Base-by-base conservation (phyloP, 2,113 vertebrate genomes). In the Pseudopipra pipra region DNA sequence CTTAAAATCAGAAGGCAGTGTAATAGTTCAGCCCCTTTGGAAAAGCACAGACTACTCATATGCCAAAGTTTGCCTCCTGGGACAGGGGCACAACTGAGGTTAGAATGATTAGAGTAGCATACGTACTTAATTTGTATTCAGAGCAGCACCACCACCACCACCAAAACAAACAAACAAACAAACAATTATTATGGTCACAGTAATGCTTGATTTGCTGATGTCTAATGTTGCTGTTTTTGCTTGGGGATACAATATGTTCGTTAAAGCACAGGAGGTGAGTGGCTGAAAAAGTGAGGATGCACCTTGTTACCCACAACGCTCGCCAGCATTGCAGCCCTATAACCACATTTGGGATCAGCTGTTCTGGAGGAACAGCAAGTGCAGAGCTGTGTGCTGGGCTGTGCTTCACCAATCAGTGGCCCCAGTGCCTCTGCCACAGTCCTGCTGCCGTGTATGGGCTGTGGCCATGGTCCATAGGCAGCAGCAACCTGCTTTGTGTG, bases 21-120 rank as follows among this genome's bases (percentile, higher is more conserved):
- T 28, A 41, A 41, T 37, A 2, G 14, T 7, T 74, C 79, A 61
- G 20, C 27, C 73, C 52, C 68, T 68, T 17, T 46, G 68, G 52
- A 43, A 39, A 77, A 71, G 63, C 46, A 21, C 61, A 3, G 54
- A 16, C 30, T 67, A 28, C n/a, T 80, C 54, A 2, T 37, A 77
- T 90, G 90, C 90, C 92, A 87, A 81, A 93, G 77, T 52, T 84
- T 89, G 65, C 51, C 55, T 77, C 47, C 24, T 74, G 51, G 30
- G 15, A 55, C 63, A 22, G 75, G 19, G 81, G 35, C 67, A 37
- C 59, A 12, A 5, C 55, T 33, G 54, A 33, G 46, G 31, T 62
- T 77, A 24, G 46, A 66, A 12, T 55, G 30, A 6, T 16, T 41
- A n/a, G 43, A 31, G 49, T 65, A 61, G 18, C 39, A 3, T 5